These are phyloP conservation scores for Xestia sexstrigata DNA, from an alignment of 2,888 invertebrate genomes.

Conservation along the genomic window DNA sequence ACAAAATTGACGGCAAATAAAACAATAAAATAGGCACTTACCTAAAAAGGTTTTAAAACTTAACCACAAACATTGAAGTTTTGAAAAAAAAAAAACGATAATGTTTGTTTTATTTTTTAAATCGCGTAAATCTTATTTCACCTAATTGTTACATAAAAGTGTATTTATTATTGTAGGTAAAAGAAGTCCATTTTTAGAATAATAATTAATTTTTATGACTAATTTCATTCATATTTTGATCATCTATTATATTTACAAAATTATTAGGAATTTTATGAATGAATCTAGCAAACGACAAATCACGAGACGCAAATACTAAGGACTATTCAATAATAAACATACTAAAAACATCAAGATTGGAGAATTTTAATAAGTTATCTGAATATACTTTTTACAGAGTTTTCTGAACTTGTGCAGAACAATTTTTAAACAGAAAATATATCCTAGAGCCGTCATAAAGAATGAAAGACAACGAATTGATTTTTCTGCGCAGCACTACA, in stretches of 20 bases:
- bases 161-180: constrained; percentile 4
- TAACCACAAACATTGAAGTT: background rate
- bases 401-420: background rate
- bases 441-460: background rate
- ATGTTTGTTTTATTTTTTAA: background rate
- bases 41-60: background rate
- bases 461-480: background rate
- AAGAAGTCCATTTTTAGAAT: constrained; percentile 18
- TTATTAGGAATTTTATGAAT: constrained; percentile 33
- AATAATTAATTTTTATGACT: constrained; percentile 9
- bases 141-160: background rate
- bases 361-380: background rate
- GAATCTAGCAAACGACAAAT: constrained; percentile 13
- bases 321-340: background rate
- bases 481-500: background rate
- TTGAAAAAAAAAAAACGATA: background rate
- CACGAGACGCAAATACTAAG: background rate
- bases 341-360: background rate
- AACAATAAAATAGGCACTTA: background rate
- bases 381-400: background rate
- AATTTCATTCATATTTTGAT: constrained; percentile 40
- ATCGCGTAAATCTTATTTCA: background rate
- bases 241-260: constrained; percentile 7
- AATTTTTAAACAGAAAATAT: background rate
- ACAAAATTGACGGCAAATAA: background rate